Conservation (phyloP, 2,888 invertebrate genomes). For the Parasteatoda lunata region DNA sequence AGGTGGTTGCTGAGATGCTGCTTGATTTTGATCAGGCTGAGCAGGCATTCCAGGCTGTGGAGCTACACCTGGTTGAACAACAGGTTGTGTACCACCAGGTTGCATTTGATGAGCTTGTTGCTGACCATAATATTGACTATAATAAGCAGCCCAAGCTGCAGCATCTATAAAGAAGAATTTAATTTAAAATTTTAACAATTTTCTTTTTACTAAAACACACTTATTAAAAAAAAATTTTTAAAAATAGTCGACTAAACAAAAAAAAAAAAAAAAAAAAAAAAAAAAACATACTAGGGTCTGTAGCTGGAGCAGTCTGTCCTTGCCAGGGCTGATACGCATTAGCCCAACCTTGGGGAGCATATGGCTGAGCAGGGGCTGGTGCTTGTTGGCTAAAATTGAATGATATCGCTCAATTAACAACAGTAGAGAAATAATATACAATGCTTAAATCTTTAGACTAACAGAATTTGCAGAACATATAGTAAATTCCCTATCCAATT, state of each 20-base stretch:
- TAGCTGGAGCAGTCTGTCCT: conserved; percentile 75
- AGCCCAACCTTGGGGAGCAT: conserved; percentile 74
- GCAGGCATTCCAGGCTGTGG: conserved; percentile 69
- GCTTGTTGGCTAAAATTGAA: conserved; percentile 71
- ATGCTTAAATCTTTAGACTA: no score
- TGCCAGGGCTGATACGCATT: conserved; percentile 77
- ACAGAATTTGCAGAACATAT: no score
- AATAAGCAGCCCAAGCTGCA: conserved; percentile 77
- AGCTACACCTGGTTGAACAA: conserved; percentile 69
- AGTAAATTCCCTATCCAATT: no score
- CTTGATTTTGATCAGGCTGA: conserved; percentile 57
- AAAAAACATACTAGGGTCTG: conserved; percentile 74
- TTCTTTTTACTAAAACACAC: no score
- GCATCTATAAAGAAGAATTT: conserved; percentile 71
- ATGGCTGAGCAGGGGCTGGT: conserved; percentile 71
- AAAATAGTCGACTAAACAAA: no score
- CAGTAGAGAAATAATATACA: no score
- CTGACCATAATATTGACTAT: conserved; percentile 75
- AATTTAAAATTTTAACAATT: no score
- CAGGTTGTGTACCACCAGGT: conserved; percentile 70
- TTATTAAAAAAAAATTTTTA: background rate
- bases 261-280: background rate
- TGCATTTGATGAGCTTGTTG: conserved; percentile 69
- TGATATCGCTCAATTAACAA: no score
- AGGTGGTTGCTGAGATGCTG: conserved; percentile 49